phyloP scores from a whole-genome alignment of 2,113 vertebrate genomes.

The Empidonax traillii region DNA sequence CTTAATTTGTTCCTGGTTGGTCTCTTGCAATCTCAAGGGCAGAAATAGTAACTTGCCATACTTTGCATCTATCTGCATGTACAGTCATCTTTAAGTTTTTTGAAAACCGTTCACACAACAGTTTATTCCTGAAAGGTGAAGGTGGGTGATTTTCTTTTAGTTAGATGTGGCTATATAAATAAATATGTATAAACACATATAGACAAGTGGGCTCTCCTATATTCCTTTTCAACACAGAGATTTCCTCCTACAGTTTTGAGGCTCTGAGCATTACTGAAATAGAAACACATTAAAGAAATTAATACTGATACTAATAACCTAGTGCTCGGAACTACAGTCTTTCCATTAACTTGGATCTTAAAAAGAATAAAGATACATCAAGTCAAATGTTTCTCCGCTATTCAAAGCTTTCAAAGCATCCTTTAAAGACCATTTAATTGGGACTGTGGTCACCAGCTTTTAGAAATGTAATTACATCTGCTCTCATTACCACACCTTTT shows the following conservation, averaged over 20 bases:
- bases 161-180: background rate
- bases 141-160: background rate
- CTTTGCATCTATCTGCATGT: background rate
- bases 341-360: background rate
- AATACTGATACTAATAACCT: background rate
- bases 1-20: background rate
- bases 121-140: background rate
- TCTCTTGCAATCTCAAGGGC: background rate
- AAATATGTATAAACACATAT: background rate
- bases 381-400: background rate
- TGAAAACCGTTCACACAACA: background rate
- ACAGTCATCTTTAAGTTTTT: background rate
- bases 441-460: background rate
- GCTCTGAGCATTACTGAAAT: background rate
- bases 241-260: background rate
- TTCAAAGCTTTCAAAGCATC: background rate
- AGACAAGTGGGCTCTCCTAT: background rate
- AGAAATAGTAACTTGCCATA: background rate
- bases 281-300: background rate
- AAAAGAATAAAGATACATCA: background rate
- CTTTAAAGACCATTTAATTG: conserved; percentile 1
- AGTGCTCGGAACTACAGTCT: background rate
- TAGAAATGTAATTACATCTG: background rate
- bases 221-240: background rate
- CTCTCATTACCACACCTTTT: conserved; percentile 31